Base-by-base conservation (phyloP, 2,113 vertebrate species). In the Maccullochella peelii region DNA sequence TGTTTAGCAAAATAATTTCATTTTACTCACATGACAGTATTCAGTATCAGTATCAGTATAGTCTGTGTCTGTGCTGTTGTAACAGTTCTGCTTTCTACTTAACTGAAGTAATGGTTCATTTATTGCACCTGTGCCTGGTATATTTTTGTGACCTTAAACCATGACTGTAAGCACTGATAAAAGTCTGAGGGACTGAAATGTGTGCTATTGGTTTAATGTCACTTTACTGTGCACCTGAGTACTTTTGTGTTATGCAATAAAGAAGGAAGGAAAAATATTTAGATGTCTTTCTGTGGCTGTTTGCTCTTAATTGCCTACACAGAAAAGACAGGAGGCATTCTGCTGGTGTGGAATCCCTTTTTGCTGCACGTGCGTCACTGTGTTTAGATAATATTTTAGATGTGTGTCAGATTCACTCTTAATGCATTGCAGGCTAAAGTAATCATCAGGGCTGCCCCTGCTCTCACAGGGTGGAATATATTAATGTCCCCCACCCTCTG, bases 121-220 rank as follows among this genome's bases (percentile, higher is more conserved):
- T 67, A 79, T 69, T 65, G 82, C 70, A 49, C 40, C 49, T 80
- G 59, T 59, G 33, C 23, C 27, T 59, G 71, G 54, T 54, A 61
- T 49, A 66, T 74, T 62, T 30, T 33, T 70, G 33, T 49, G 54
- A 59, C 76, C 77, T 38, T 33, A 71, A 49, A 61, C 52, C 36
- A 49, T n/a, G 40, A 69, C 62, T 72, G 71, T 68, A 7, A 73
- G 50, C 40, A 33, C 63, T 38, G 52, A 52, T 57, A 55, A 72
- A 55, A 68, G 15, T 47, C 50, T 33, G 63, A 50, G 59, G 23
- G 44, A 50, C 27, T 42, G 11, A 72, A 57, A 36, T 70, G 27
- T 21, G 40, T 36, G 21, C 0, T 23, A 8, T 10, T 30, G 55
- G 0, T 27, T 27, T 25, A 67, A 75, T 49, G 21, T 49, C 65